Evolutionary conservation across 2,113 vertebrate genomes (phyloP), one percentile per base, ranked within the genome.

Genomic region (Sarotherodon lohbergeri): DNA sequence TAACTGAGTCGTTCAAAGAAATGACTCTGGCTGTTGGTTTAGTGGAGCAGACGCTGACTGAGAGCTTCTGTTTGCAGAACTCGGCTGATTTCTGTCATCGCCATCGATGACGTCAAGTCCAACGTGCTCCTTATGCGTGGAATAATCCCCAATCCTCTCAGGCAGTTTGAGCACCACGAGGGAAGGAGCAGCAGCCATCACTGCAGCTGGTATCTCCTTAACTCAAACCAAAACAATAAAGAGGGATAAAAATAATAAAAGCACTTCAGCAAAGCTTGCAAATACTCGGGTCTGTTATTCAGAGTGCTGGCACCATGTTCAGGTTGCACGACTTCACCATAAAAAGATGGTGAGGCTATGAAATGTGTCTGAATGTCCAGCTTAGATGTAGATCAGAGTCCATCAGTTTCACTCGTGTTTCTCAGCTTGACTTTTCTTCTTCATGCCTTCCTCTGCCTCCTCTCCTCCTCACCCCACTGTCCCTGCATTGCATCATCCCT

Each of bases 291-390:
- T 63, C 16, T 63, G 29, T 63, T 11, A 34, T 63, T 34, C 29
- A 10, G 13, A 59, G 24, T 3, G 59, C 16, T 11, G 59, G 59
- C 29, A 0, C 59, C 17, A 2, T 36, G 59, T 36, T 34, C 27
- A 63, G 59, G 29, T 34, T 36, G 9, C 29, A 63, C 3, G 17
- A 36, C 8, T 19, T 1, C 16, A 3, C 16, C 4, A 2, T 63
- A 11, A 19, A 16, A 34, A 19, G 17, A 36, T 19, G 9, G 32
- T 11, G 32, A 5, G 0, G 9, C 5, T 63, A 1, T n/a, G 59
- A 63, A 17, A 63, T 6, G 32, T 1, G 17, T 36, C 29, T 36
- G 59, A n/a, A 8, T 8, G 16, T 50, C 43, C 43, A 34, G 59
- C 59, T 34, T 16, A 1, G 59, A 6, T 0, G 57, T 10, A 61